These are phyloP conservation scores for Diploptera punctata DNA, from an alignment of 2,888 invertebrate genomes.

Conservation along the genomic window DNA sequence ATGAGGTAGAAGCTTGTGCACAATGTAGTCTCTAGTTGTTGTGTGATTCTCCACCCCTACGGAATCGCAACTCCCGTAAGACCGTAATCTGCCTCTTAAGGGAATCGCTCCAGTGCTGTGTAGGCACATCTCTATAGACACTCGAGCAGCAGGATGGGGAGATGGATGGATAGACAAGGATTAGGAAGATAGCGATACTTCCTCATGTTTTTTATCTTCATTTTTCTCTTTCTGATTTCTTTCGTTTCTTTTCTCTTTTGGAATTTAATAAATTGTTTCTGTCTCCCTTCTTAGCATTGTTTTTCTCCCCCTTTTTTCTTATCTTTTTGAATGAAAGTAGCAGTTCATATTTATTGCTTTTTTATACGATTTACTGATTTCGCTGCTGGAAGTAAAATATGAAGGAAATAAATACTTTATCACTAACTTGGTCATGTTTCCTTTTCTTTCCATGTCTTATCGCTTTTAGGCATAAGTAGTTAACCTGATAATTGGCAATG, in stretches of 20 bases:
- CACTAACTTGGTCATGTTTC: too few species aligned
- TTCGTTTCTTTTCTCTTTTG: background rate
- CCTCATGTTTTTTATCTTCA: constrained; percentile 8
- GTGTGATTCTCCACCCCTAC: constrained; percentile 2
- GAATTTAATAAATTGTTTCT: constrained; percentile 14
- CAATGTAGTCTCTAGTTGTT: background rate
- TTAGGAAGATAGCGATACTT: constrained; percentile 1
- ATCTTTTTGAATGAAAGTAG: too few species aligned
- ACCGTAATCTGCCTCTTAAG: constrained; percentile 20
- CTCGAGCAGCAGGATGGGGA: background rate
- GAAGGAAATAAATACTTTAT: too few species aligned
- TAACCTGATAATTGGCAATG: too few species aligned
- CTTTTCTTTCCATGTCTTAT: too few species aligned
- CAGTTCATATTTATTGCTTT: constrained; percentile 12
- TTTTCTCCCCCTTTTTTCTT: background rate
- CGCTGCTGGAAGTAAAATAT: background rate
- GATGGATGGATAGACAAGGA: constrained; percentile 14
- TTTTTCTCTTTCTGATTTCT: background rate
- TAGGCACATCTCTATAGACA: constrained; percentile 1
- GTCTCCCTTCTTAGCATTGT: background rate
- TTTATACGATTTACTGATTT: background rate
- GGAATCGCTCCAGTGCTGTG: constrained; percentile 7
- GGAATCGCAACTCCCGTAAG: background rate
- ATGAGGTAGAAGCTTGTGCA: background rate
- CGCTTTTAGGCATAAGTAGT: too few species aligned